Conservation (phyloP, 2,888 invertebrate genomes). For the Papilio protenor region DNA sequence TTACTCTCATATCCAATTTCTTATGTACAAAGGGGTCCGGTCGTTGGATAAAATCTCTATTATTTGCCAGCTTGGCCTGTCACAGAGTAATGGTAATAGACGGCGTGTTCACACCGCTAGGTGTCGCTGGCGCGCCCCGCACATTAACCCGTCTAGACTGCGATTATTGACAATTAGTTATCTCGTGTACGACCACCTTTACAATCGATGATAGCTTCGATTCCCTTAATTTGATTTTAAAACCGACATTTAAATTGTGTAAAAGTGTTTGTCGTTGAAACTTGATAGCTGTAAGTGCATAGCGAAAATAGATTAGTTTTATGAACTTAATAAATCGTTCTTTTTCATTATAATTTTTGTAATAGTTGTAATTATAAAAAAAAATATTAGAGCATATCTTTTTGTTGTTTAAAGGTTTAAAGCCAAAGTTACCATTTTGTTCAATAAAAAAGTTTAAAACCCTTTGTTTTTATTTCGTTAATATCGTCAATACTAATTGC, state of each 20-base stretch:
- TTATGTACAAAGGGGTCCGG: slow-evolving; percentile 1
- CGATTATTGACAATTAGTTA: slow-evolving; percentile 57
- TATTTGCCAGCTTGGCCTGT: slow-evolving; percentile 41
- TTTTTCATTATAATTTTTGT: not conserved
- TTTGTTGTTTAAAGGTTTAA: not conserved
- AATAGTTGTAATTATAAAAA: too few relatives aligned
- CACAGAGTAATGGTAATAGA: slow-evolving; percentile 39
- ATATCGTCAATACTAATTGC: not conserved
- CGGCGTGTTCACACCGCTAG: slow-evolving; percentile 48
- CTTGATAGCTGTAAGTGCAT: too few relatives aligned
- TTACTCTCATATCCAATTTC: slow-evolving; percentile 11
- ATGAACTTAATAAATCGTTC: not conserved
- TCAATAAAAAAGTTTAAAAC: not conserved
- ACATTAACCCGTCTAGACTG: slow-evolving; percentile 65
- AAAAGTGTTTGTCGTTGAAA: not conserved
- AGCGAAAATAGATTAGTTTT: not conserved
- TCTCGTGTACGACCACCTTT: slow-evolving; percentile 51
- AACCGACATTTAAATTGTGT: not conserved
- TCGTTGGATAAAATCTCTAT: slow-evolving; percentile 38
- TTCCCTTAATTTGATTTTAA: not conserved
- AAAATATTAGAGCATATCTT: too few relatives aligned
- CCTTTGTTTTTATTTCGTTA: not conserved
- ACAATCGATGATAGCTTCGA: slow-evolving; percentile 45
- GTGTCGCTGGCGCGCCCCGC: slow-evolving; percentile 47
- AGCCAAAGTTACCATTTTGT: not conserved